A percentile compares a stretch with the other conserved stretches of the same genome.
Conservation (phyloP, 2,888 invertebrate genomes). For the Drosophila quinaria region DNA sequence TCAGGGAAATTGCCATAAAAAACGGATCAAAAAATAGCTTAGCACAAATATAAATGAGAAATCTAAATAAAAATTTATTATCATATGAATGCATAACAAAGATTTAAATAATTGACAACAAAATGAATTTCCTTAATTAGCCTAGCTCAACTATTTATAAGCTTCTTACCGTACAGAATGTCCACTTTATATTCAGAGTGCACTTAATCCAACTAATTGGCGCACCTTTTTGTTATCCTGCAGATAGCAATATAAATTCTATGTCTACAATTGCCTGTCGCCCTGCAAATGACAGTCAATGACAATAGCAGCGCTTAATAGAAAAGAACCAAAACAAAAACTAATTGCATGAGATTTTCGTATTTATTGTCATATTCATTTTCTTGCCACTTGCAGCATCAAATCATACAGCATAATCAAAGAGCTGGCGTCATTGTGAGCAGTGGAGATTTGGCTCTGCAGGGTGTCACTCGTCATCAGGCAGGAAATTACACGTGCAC, state of each 20-base stretch:
- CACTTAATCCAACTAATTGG: constrained; percentile 29
- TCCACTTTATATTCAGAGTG: neutral
- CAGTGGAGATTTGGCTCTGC: constrained; percentile 92
- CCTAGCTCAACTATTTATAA: neutral
- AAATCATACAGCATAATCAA: constrained; percentile 93
- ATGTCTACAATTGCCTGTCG: neutral
- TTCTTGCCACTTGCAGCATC: constrained; percentile 88
- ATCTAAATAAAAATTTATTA: neutral
- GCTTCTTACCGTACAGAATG: neutral
- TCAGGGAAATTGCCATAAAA: neutral
- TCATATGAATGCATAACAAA: neutral
- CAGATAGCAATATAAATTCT: neutral
- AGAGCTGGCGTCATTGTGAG: constrained; percentile 95
- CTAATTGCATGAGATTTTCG: constrained; percentile 24
- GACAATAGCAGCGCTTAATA: constrained; percentile 36
- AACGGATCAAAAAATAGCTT: constrained; percentile 9
- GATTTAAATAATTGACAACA: neutral
- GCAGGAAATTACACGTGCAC: constrained; percentile 95
- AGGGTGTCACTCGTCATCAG: constrained; percentile 92
- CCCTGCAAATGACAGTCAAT: constrained; percentile 16
- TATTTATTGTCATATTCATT: constrained; percentile 2
- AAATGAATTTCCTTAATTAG: neutral
- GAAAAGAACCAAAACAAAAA: neutral
- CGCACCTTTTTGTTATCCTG: neutral
- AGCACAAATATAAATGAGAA: neutral